Evolutionary conservation across 2,888 invertebrate species (phyloP).

Genomic region (Cyrtodaria siliqua): DNA sequence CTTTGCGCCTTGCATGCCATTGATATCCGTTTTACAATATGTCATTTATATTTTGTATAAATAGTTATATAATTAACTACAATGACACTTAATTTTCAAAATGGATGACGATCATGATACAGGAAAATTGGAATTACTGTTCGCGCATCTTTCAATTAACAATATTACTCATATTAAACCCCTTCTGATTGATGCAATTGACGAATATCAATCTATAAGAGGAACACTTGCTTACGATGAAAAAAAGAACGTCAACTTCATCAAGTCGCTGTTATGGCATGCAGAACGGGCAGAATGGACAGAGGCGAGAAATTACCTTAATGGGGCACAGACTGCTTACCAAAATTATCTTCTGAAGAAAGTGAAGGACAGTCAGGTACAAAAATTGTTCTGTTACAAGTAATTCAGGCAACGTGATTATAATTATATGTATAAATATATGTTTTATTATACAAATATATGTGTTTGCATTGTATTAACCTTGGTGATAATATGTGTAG

Average conservation of each 20-base stretch:
- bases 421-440: too few relatives aligned
- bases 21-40: too few relatives aligned
- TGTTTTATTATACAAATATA: too few relatives aligned
- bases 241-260: constrained; percentile 39
- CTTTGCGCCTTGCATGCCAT: too few relatives aligned
- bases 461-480: too few relatives aligned
- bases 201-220: constrained; percentile 44
- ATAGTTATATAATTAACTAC: too few relatives aligned
- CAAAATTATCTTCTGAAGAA: constrained; percentile 32
- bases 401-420: too few relatives aligned
- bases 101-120: not conserved
- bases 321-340: constrained; percentile 49
- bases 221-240: constrained; percentile 34
- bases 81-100: not conserved
- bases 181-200: constrained; percentile 41
- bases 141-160: constrained; percentile 49
- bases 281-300: constrained; percentile 51
- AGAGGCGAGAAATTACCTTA: constrained; percentile 33
- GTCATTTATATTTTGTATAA: too few relatives aligned
- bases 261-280: constrained; percentile 46
- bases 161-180: constrained; percentile 42
- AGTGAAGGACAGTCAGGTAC: not conserved
- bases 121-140: constrained; percentile 48
- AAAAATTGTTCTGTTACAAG: too few relatives aligned
- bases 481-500: too few relatives aligned